These are phyloP conservation scores for Vespertilio murinus DNA, from an alignment of 2,797 vertebrate species.

Conservation along the genomic window DNA sequence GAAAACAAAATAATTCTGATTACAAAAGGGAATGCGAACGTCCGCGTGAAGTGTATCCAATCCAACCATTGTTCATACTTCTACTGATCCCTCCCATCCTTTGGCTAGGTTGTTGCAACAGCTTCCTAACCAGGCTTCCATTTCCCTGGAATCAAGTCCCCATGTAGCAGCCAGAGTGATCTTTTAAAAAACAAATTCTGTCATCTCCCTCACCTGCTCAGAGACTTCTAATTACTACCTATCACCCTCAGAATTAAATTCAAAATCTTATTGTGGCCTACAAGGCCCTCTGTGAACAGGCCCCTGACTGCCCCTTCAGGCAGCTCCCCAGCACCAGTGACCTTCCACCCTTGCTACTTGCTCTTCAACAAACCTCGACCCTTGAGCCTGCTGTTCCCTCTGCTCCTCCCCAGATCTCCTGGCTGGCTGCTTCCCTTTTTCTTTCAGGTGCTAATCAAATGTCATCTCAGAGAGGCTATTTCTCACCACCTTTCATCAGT, in stretches of 20 bases:
- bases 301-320: rapidly evolving
- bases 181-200: not conserved
- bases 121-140: not conserved
- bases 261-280: not conserved
- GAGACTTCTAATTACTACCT: not conserved
- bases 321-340: not conserved
- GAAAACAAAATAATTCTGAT: not conserved
- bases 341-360: not conserved
- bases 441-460: not conserved
- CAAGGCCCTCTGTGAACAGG: not conserved
- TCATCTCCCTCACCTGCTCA: not conserved
- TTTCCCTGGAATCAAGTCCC: not conserved
- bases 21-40: not conserved
- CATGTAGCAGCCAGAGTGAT: not conserved
- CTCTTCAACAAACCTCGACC: not conserved
- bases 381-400: not conserved
- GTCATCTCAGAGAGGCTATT: not conserved
- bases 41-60: not conserved
- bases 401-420: not conserved
- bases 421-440: not conserved
- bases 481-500: not conserved
- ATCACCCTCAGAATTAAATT: not conserved
- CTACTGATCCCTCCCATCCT: not conserved
- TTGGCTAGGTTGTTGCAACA: not conserved
- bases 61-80: not conserved